Percentiles rank a stretch among this genome's conserved stretches.
phyloP scores from a whole-genome alignment of 2,888 invertebrate species.

The Silvanus unidentatus region DNA sequence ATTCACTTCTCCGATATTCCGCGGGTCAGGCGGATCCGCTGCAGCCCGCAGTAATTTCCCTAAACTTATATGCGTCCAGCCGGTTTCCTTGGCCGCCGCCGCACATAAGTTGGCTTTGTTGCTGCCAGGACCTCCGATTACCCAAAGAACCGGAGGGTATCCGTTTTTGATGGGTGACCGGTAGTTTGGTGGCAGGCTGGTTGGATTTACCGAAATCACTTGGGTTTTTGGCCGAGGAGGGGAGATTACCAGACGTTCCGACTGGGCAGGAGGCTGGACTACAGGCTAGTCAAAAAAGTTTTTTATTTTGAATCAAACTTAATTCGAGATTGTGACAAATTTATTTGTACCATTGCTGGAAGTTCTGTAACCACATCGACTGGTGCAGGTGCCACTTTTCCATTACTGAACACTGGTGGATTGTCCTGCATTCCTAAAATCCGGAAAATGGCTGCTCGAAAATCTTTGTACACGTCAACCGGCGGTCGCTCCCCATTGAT shows the following conservation, averaged over 20 bases:
- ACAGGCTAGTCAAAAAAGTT: neutral
- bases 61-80: constrained; percentile 50
- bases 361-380: constrained; percentile 43
- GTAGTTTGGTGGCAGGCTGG: constrained; percentile 25
- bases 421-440: constrained; percentile 68
- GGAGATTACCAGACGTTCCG: constrained; percentile 17
- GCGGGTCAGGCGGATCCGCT: constrained; percentile 48
- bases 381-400: constrained; percentile 55
- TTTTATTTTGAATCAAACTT: neutral
- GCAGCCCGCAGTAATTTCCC: constrained; percentile 75
- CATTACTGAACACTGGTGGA: constrained; percentile 56
- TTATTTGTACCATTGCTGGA: constrained; percentile 36
- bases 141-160: constrained; percentile 44
- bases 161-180: constrained; percentile 39
- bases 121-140: constrained; percentile 85
- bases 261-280: constrained; percentile 14
- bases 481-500: constrained; percentile 85
- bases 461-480: constrained; percentile 80
- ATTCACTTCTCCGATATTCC: constrained; percentile 35
- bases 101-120: constrained; percentile 79
- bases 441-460: constrained; percentile 69
- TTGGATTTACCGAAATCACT: constrained; percentile 39
- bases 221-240: constrained; percentile 37
- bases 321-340: neutral
- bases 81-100: constrained; percentile 61